Percentiles rank a stretch among this genome's conserved stretches.
Evolutionary conservation across 2,113 vertebrate genomes (phyloP).

Genomic region (Bungarus multicinctus): DNA sequence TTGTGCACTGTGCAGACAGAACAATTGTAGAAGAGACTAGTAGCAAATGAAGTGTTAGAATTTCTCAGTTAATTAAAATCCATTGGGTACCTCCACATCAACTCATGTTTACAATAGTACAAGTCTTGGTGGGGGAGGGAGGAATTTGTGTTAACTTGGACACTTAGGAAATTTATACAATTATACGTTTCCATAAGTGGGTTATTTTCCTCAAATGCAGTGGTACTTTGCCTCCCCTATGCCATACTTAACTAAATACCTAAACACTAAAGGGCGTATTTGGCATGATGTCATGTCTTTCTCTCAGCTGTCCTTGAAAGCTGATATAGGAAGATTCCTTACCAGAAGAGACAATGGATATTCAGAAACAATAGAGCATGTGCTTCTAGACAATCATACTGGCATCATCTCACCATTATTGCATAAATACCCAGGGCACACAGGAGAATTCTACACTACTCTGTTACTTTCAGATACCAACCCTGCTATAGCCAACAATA

Average conservation of each 20-base stretch:
- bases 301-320: neutral
- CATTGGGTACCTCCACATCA: neutral
- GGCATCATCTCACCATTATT: neutral
- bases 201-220: neutral
- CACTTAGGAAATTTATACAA: neutral
- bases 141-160: neutral
- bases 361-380: neutral
- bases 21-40: neutral
- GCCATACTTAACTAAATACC: neutral
- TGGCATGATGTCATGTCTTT: neutral
- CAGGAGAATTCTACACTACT: neutral
- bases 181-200: neutral
- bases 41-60: neutral
- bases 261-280: neutral
- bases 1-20: neutral
- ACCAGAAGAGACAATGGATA: neutral
- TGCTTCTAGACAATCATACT: neutral
- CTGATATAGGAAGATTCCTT: neutral
- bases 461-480: neutral
- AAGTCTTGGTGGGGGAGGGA: neutral
- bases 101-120: neutral
- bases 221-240: neutral
- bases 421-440: neutral
- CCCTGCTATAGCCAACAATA: neutral
- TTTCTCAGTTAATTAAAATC: neutral